A percentile compares a stretch with the other conserved stretches of the same genome.
Evolutionary conservation across 2,797 vertebrate species (phyloP).

Genomic region (Anabas testudineus): DNA sequence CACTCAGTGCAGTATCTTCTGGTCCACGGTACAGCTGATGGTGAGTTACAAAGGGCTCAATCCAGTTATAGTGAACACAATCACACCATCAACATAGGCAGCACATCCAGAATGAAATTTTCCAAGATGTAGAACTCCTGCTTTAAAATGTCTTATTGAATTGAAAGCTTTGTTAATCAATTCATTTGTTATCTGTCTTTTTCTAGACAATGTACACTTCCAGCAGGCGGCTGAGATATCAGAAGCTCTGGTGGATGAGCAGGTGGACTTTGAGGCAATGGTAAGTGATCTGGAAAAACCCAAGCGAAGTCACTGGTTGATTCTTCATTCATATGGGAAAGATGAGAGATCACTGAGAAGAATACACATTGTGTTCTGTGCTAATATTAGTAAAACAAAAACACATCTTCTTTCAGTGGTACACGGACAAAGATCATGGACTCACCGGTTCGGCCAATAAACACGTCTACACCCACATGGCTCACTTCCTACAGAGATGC

Average conservation of each 20-base stretch:
- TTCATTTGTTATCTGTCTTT: neutral
- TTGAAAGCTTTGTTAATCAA: neutral
- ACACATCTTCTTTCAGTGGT: slow-evolving; percentile 87
- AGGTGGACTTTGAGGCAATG: slow-evolving; percentile 98
- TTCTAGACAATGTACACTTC: slow-evolving; percentile 97
- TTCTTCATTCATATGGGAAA: neutral
- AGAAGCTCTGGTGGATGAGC: slow-evolving; percentile 92
- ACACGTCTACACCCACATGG: slow-evolving; percentile 96
- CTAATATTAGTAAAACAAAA: neutral
- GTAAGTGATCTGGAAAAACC: slow-evolving; percentile 76
- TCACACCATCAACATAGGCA: too few species aligned
- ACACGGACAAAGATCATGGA: slow-evolving; percentile 93
- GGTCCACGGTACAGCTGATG: slow-evolving; percentile 98
- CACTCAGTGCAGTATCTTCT: slow-evolving; percentile 94
- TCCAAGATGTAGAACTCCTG: too few species aligned
- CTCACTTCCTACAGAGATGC: slow-evolving; percentile 91
- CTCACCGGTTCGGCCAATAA: slow-evolving; percentile 87
- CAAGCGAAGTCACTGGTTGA: neutral
- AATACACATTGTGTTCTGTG: neutral
- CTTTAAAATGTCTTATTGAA: too few species aligned
- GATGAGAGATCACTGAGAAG: neutral
- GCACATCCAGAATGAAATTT: too few species aligned
- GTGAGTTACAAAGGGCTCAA: slow-evolving; percentile 82
- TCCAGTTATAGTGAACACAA: too few species aligned
- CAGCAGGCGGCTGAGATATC: slow-evolving; percentile 97